phyloP scores from a whole-genome alignment of 2,888 invertebrate species.

The Pyralis farinalis region DNA sequence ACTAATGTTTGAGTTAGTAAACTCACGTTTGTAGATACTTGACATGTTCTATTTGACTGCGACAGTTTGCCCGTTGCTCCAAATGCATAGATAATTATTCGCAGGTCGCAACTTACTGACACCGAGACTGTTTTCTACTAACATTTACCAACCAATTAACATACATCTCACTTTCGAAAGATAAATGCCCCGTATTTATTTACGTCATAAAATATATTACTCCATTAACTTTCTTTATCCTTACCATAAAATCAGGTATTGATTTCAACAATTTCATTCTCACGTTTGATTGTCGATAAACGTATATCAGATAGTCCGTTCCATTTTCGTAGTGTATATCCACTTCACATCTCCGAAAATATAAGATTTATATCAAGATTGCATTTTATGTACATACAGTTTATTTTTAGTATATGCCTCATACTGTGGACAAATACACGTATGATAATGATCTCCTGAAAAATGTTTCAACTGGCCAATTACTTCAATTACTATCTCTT shows the following conservation, averaged over 20 bases:
- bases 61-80: slow-evolving; percentile 45
- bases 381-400: no score
- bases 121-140: slow-evolving; percentile 53
- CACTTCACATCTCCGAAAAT: no score
- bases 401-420: no score
- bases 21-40: slow-evolving; percentile 25
- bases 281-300: not conserved
- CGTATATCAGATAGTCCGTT: not conserved
- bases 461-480: no score
- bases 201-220: not conserved
- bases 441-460: no score
- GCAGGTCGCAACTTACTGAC: slow-evolving; percentile 48
- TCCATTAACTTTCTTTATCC: not conserved
- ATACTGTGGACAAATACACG: no score
- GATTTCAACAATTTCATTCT: not conserved
- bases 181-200: slow-evolving; percentile 23
- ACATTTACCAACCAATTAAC: slow-evolving; percentile 49
- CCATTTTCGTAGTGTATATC: not conserved
- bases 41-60: slow-evolving; percentile 28
- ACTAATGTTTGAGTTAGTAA: not conserved
- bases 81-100: slow-evolving; percentile 58
- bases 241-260: not conserved
- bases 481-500: no score
- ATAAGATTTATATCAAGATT: no score
- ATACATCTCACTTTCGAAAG: slow-evolving; percentile 54